Percentiles rank a stretch among this genome's conserved stretches.
Evolutionary conservation across 2,113 vertebrate genomes (phyloP).

Genomic region (Gallinago undulata): DNA sequence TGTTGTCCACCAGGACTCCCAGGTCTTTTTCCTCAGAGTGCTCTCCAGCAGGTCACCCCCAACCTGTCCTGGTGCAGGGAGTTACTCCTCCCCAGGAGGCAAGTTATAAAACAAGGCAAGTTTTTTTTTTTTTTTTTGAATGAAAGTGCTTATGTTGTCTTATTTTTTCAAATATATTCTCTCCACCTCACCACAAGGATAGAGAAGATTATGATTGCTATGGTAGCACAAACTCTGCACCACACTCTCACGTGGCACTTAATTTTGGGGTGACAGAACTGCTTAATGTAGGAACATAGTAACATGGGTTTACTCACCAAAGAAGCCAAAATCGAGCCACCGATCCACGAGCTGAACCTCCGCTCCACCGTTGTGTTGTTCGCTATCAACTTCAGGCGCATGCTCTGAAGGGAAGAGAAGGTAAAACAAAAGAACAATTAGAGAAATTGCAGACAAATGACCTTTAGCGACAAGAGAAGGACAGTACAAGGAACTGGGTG

Average conservation of each 20-base stretch:
- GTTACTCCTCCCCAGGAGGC: too few relatives aligned
- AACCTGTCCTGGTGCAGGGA: too few relatives aligned
- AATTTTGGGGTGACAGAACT: neutral
- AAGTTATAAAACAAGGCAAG: neutral
- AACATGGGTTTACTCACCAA: constrained; percentile 79
- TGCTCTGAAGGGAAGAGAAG: constrained; percentile 81
- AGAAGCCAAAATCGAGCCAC: constrained; percentile 96
- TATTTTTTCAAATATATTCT: neutral
- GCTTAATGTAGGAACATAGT: neutral
- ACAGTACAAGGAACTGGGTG: neutral
- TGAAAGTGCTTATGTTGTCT: neutral
- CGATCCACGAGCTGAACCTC: constrained; percentile 97
- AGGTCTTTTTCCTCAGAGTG: too few relatives aligned
- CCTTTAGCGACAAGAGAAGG: neutral
- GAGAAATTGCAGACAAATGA: neutral
- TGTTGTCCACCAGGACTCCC: too few relatives aligned
- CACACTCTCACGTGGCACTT: fast-evolving
- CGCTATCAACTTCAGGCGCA: constrained; percentile 97
- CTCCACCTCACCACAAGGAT: neutral
- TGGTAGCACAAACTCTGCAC: neutral
- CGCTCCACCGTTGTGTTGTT: constrained; percentile 98
- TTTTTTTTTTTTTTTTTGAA: neutral
- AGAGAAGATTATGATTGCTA: neutral
- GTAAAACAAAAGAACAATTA: neutral
- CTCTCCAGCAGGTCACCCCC: too few relatives aligned